These are phyloP conservation scores for Chionomys nivalis DNA, from an alignment of 2,113 vertebrate genomes.

Conservation along the genomic window DNA sequence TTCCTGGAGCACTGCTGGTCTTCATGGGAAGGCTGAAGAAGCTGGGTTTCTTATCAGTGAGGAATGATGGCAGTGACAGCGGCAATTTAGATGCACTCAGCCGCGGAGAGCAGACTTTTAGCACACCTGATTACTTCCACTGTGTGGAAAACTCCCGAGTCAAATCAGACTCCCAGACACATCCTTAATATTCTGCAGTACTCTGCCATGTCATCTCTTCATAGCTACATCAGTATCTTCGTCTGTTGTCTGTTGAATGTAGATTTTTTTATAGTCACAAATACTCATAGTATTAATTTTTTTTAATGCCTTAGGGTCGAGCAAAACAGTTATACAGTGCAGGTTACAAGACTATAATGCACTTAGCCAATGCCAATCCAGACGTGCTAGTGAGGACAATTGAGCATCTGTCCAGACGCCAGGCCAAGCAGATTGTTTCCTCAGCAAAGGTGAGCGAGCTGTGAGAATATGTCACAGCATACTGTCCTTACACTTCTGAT, in stretches of 20 bases:
- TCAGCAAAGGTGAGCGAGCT: slow-evolving; percentile 92
- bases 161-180: neutral
- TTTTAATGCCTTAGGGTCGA: slow-evolving; percentile 87
- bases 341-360: slow-evolving; percentile 92
- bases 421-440: slow-evolving; percentile 93
- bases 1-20: neutral
- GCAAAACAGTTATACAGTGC: slow-evolving; percentile 94
- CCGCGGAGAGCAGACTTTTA: neutral
- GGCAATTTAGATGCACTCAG: neutral
- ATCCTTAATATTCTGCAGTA: neutral
- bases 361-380: slow-evolving; percentile 93
- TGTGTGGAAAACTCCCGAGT: neutral
- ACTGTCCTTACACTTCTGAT: neutral
- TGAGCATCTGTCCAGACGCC: slow-evolving; percentile 90
- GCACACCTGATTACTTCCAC: neutral
- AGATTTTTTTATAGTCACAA: slow-evolving; percentile 3
- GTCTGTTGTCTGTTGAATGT: neutral
- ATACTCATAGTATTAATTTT: slow-evolving; percentile 56
- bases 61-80: too few species aligned
- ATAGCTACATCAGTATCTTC: neutral
- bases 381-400: slow-evolving; percentile 86
- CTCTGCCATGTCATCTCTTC: slow-evolving; percentile 10
- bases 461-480: neutral
- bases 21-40: neutral
- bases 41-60: neutral